A percentile compares a stretch with the other conserved stretches of the same genome.
phyloP scores from a whole-genome alignment of 2,797 vertebrate genomes.

The Rhinogobio ventralis region DNA sequence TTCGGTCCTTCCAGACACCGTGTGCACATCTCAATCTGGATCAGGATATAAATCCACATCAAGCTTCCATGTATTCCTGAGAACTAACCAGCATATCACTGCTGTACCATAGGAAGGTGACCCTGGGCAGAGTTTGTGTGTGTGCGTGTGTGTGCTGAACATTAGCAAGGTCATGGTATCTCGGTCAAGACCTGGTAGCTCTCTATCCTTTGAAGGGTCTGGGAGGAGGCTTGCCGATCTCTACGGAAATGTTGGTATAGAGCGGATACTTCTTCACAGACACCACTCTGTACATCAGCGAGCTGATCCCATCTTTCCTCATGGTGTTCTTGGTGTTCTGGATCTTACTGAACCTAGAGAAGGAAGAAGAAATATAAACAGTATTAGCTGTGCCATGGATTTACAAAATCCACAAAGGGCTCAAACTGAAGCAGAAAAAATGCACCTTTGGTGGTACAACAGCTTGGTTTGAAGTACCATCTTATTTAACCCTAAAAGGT shows the following conservation, averaged over 20 bases:
- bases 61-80: constrained; percentile 63
- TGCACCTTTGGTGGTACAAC: background rate
- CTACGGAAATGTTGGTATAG: constrained; percentile 98
- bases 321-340: constrained; percentile 99
- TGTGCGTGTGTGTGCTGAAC: constrained; percentile 40
- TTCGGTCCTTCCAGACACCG: background rate
- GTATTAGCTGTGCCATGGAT: constrained; percentile 9
- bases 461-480: background rate
- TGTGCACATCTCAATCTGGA: constrained; percentile 27
- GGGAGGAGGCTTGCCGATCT: constrained; percentile 91
- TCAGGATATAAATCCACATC: constrained; percentile 38
- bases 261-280: constrained; percentile 89
- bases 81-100: constrained; percentile 62
- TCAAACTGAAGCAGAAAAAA: background rate
- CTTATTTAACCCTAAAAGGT: background rate
- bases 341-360: constrained; percentile 94
- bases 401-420: background rate
- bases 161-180: background rate
- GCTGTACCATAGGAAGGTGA: constrained; percentile 50
- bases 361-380: constrained; percentile 37
- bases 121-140: constrained; percentile 47
- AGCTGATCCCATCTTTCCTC: constrained; percentile 96
- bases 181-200: constrained; percentile 2
- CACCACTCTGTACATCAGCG: constrained; percentile 90
- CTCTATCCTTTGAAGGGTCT: constrained; percentile 88